These are phyloP conservation scores for Argynnis bischoffii DNA, from an alignment of 2,888 invertebrate species.

Conservation along the genomic window DNA sequence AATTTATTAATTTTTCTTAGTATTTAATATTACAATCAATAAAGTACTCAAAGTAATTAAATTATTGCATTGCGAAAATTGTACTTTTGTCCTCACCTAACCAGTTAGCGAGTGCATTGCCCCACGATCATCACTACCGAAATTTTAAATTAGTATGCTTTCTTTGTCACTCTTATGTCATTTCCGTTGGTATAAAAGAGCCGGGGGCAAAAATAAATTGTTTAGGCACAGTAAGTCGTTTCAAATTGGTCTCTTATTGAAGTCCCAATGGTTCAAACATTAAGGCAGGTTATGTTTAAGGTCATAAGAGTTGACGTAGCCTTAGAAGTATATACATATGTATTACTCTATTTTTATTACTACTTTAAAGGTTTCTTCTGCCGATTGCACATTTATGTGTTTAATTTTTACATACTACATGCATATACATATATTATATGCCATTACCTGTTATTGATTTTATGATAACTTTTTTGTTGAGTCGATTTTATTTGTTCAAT, in stretches of 20 bases:
- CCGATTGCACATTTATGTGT: not conserved
- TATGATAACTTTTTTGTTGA: no score
- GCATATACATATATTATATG: no score
- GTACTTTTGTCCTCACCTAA: conserved; percentile 80
- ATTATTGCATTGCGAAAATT: conserved; percentile 65
- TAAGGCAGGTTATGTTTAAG: conserved; percentile 79
- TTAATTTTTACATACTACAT: not conserved
- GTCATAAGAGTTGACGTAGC: conserved; percentile 64
- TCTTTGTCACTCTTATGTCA: conserved; percentile 55
- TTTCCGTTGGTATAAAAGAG: conserved; percentile 52
- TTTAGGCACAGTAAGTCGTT: conserved; percentile 60
- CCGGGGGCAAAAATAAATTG: conserved; percentile 49
- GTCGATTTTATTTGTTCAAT: no score
- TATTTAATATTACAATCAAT: not conserved
- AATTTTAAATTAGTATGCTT: conserved; percentile 67
- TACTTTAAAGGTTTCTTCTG: not conserved
- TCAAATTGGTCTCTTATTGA: conserved; percentile 64
- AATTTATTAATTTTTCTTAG: no score
- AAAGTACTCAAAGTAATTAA: conserved; percentile 36
- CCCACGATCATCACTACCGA: conserved; percentile 67
- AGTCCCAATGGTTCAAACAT: conserved; percentile 67
- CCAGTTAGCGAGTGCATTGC: conserved; percentile 77
- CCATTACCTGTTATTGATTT: no score
- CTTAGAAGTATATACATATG: conserved; percentile 49
- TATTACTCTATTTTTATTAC: not conserved